These are phyloP conservation scores for Otis tarda DNA, from an alignment of 2,113 vertebrate genomes.

Conservation along the genomic window DNA sequence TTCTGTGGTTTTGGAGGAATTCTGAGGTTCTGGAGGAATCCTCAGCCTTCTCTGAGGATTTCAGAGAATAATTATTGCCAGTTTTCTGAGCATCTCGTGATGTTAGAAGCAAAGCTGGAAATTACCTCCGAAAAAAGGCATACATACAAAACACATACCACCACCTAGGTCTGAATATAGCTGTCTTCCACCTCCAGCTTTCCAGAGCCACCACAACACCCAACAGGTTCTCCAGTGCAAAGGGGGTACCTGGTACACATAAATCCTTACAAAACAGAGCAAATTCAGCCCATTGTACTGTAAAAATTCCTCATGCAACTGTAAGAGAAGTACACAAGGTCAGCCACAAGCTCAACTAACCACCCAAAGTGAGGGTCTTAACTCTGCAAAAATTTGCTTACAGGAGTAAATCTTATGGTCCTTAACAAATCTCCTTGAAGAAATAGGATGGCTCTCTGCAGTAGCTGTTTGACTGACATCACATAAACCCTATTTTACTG, in stretches of 20 bases:
- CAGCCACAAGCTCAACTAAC: neutral
- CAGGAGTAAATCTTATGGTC: neutral
- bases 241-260: neutral
- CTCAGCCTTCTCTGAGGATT: neutral
- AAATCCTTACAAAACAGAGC: neutral
- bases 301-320: neutral
- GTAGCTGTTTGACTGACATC: neutral
- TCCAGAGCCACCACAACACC: neutral
- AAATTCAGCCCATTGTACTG: neutral
- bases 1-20: neutral
- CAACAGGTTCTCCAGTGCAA: neutral
- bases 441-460: neutral
- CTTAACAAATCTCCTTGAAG: neutral
- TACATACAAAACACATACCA: neutral
- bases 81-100: neutral
- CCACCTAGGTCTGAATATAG: neutral
- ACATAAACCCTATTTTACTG: neutral
- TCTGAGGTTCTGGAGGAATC: neutral
- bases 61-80: neutral
- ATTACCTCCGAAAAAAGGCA: neutral
- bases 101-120: neutral
- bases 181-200: neutral
- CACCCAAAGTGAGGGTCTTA: neutral
- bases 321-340: accelerated
- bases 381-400: neutral